Base-by-base conservation (phyloP, 2,113 vertebrate genomes). In the Crotophaga sulcirostris region DNA sequence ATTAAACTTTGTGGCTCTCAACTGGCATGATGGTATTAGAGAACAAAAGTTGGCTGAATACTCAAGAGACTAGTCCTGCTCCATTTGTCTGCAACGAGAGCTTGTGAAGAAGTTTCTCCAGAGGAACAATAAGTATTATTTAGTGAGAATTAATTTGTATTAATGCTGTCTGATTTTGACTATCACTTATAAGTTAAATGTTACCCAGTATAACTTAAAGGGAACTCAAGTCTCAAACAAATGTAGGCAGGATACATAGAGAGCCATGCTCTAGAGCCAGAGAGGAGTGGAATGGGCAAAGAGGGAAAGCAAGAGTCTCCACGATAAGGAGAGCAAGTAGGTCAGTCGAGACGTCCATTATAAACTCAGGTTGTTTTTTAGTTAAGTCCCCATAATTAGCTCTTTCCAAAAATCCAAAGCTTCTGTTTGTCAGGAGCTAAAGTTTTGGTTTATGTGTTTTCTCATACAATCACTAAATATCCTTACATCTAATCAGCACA, bases 241-340 rank as follows among this genome's bases (percentile, higher is more conserved):
- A 4, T 2, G 10, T 3, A 51, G 72, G 26, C 24, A 74, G 23
- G 42, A 45, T 56, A 67, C 33, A 15, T 31, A 14, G 11, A 58
- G 25, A 49, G 10, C 2, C 13, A 10, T 0, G 4, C 33, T 69
- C 54, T 74, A 72, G 47, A 56, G 31, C 31, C 68, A 64, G 49
- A 52, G 64, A 31, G 55, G 21, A 89, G n/a, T 4, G 6, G 10
- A 56, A 33, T 5, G 21, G 42, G 52, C n/a, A 13, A 23, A 58
- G 40, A 25, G 47, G 38, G 44, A 86, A 76, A 74, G 70, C 54
- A 62, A 54, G 60, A 44, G 4, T 49, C 8, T 45, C 60, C 51
- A 14, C 0, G 4, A 60, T 6, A 2, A 1, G 5, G 4, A 29
- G n/a, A 55, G 24, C 17, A 11, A 85, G 17, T 15, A 51, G 42